Evolutionary conservation across 2,797 vertebrate species (phyloP).

Genomic region (Sandelia bainsii): DNA sequence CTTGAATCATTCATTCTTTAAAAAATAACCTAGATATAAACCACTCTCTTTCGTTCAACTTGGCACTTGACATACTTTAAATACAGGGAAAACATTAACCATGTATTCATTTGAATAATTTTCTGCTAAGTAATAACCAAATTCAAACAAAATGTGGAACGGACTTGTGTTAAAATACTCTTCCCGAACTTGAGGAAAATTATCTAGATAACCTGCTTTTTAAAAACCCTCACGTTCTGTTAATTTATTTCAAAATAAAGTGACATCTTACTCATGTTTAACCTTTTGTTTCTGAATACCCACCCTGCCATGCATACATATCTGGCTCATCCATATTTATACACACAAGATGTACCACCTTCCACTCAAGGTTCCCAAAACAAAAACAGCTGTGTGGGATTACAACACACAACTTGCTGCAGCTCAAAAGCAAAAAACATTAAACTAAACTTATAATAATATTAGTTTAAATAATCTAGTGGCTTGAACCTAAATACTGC

Average conservation of each 20-base stretch:
- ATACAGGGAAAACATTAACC: slow-evolving; percentile 7
- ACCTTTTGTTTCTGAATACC: neutral
- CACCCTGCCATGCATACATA: neutral
- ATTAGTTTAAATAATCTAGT: slow-evolving; percentile 44
- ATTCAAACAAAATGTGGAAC: neutral
- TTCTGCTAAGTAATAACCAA: neutral
- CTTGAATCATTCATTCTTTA: slow-evolving; percentile 15
- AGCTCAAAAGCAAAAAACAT: slow-evolving; percentile 34
- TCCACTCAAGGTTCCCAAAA: slow-evolving; percentile 6
- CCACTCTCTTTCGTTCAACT: slow-evolving; percentile 14
- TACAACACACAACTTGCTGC: slow-evolving; percentile 16
- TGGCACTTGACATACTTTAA: slow-evolving; percentile 29
- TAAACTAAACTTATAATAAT: slow-evolving; percentile 23
- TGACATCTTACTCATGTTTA: slow-evolving; percentile 10
- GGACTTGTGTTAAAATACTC: neutral
- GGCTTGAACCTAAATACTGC: slow-evolving; percentile 31
- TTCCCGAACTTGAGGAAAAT: neutral
- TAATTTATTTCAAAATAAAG: slow-evolving; percentile 18
- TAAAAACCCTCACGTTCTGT: neutral
- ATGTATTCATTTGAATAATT: neutral
- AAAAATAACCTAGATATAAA: neutral
- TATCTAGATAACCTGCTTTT: neutral
- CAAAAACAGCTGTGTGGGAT: slow-evolving; percentile 5
- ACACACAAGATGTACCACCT: slow-evolving; percentile 12
- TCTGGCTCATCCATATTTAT: neutral